Conservation (phyloP, 2,888 invertebrate species). For the Pseudeuparius sepicola region DNA sequence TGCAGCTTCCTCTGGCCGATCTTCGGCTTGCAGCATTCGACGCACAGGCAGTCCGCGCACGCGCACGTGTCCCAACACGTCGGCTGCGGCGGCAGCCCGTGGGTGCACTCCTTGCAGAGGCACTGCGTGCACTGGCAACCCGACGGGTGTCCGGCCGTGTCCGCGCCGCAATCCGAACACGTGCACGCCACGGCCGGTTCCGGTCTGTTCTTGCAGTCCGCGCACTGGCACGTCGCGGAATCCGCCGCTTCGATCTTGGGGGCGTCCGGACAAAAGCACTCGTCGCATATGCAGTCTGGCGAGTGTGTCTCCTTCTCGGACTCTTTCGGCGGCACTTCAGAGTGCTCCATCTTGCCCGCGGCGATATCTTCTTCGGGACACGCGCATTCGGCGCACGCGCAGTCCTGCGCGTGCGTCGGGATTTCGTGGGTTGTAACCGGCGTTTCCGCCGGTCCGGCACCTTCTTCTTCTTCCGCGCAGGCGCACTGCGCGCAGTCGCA, state of each 20-base stretch:
- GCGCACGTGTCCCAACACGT: slow-evolving; percentile 15
- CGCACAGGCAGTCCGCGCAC: slow-evolving; percentile 17
- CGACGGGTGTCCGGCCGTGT: neutral
- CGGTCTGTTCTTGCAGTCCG: slow-evolving; percentile 12
- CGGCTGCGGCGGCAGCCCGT: neutral
- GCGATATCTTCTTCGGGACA: slow-evolving; percentile 14
- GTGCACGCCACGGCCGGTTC: slow-evolving; percentile 2
- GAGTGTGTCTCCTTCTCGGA: slow-evolving; percentile 14
- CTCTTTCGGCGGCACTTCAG: neutral
- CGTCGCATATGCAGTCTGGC: slow-evolving; percentile 17
- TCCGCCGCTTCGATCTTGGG: neutral
- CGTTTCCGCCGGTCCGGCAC: too few species aligned
- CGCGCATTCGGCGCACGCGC: slow-evolving; percentile 13
- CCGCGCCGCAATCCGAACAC: neutral
- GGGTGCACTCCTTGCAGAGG: slow-evolving; percentile 19
- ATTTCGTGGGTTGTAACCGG: too few species aligned
- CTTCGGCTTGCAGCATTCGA: slow-evolving; percentile 12
- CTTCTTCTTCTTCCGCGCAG: slow-evolving; percentile 13
- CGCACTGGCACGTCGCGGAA: slow-evolving; percentile 15
- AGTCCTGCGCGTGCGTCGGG: slow-evolving; percentile 10
- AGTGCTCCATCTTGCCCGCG: neutral
- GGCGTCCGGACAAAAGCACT: slow-evolving; percentile 18
- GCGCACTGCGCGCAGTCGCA: slow-evolving; percentile 14
- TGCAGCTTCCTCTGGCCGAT: too few species aligned
- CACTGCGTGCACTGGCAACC: slow-evolving; percentile 14